A percentile compares a stretch with the other conserved stretches of the same genome.
These are phyloP conservation scores for Tinea semifulvella DNA, from an alignment of 2,888 invertebrate genomes.

Conservation along the genomic window DNA sequence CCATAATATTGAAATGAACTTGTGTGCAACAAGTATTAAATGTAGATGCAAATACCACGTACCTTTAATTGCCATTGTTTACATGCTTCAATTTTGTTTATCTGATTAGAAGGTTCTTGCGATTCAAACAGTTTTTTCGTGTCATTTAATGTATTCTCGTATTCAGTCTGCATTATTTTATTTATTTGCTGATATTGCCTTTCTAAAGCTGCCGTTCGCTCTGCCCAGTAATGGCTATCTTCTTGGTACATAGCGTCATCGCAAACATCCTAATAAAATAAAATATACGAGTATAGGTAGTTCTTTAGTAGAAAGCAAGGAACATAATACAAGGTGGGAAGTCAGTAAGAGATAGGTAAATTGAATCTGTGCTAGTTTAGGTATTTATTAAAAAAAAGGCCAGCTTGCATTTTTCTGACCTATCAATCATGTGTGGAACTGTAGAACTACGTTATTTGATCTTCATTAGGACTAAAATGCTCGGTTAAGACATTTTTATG, in stretches of 20 bases:
- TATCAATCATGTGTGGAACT: too few species aligned
- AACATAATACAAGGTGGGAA: too few species aligned
- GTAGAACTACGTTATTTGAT: too few species aligned
- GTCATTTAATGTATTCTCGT: slow-evolving; percentile 42
- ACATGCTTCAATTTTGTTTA: slow-evolving; percentile 47
- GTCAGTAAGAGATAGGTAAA: too few species aligned
- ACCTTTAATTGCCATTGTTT: slow-evolving; percentile 48
- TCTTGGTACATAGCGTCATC: slow-evolving; percentile 29
- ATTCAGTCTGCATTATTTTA: slow-evolving; percentile 49
- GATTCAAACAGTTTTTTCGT: slow-evolving; percentile 33
- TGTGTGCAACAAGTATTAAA: too few species aligned
- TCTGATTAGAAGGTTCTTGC: slow-evolving; percentile 33
- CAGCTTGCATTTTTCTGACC: too few species aligned
- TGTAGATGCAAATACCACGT: slow-evolving; percentile 18
- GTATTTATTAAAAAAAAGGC: too few species aligned
- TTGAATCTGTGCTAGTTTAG: too few species aligned
- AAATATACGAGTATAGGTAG: slow-evolving; percentile 29
- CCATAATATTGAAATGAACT: slow-evolving; percentile 17
- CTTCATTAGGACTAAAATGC: too few species aligned
- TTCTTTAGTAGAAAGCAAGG: background rate
- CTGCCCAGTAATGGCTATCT: slow-evolving; percentile 43
- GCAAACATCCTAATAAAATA: slow-evolving; percentile 34
- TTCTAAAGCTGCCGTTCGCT: slow-evolving; percentile 45
- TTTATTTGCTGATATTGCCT: slow-evolving; percentile 51
- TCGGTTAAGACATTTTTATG: too few species aligned